These are phyloP conservation scores for Notocelia uddmanniana DNA, from an alignment of 2,888 invertebrate species.

Conservation along the genomic window DNA sequence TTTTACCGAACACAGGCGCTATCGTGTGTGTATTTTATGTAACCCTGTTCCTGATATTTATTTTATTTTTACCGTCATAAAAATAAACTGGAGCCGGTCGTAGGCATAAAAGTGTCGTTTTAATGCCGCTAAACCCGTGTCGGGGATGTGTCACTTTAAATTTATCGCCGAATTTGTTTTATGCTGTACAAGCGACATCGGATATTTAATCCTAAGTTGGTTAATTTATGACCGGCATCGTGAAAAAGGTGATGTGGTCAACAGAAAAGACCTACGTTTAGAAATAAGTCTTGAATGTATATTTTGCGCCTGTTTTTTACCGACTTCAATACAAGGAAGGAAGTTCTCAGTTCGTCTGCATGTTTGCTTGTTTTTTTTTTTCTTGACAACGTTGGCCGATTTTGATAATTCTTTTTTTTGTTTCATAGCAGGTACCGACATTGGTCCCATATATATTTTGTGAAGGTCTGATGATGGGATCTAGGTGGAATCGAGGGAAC, in stretches of 20 bases:
- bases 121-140: slow-evolving; percentile 15
- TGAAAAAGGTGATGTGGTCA: background rate
- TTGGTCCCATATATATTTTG: too few species aligned
- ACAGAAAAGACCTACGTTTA: background rate
- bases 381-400: too few species aligned
- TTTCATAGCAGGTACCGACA: too few species aligned
- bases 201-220: slow-evolving; percentile 12
- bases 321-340: too few species aligned
- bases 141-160: slow-evolving; percentile 7
- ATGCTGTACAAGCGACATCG: background rate
- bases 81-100: slow-evolving; percentile 1
- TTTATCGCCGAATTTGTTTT: slow-evolving; percentile 33
- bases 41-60: background rate
- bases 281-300: too few species aligned
- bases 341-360: too few species aligned
- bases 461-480: too few species aligned
- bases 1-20: too few species aligned
- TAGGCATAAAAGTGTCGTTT: slow-evolving; percentile 26
- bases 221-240: slow-evolving; percentile 9
- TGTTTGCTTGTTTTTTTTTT: too few species aligned
- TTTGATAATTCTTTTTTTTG: too few species aligned
- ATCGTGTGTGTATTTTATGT: background rate
- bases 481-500: too few species aligned
- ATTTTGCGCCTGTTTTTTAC: too few species aligned
- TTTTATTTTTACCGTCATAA: background rate